A percentile compares a stretch with the other conserved stretches of the same genome.
phyloP scores from a whole-genome alignment of 2,113 vertebrate species.

The Cottus gobio region DNA sequence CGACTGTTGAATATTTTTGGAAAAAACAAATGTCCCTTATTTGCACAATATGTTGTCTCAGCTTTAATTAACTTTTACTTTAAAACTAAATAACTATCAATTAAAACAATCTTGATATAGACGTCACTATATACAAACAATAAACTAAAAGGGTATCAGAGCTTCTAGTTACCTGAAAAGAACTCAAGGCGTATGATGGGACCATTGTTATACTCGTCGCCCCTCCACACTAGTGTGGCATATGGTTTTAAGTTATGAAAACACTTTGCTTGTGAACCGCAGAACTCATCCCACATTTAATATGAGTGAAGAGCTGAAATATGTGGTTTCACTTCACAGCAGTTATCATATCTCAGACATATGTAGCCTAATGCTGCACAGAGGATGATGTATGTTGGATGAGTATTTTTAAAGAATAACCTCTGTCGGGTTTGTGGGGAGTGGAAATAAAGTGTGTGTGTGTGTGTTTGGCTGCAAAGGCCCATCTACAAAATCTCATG shows the following conservation, averaged over 20 bases:
- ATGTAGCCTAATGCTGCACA: conserved; percentile 14
- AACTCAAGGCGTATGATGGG: neutral
- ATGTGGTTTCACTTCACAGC: conserved; percentile 29
- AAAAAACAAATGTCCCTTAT: neutral
- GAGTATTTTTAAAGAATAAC: conserved; percentile 42
- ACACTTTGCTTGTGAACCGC: conserved; percentile 23
- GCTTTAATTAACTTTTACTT: neutral
- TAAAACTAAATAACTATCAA: neutral
- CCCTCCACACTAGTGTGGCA: neutral
- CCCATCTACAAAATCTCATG: conserved; percentile 13
- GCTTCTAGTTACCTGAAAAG: neutral
- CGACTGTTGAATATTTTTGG: neutral
- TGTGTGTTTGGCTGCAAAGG: neutral
- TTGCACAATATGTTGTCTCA: neutral
- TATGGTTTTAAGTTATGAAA: conserved; percentile 16
- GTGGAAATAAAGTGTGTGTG: conserved; percentile 59
- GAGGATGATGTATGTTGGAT: conserved; percentile 45
- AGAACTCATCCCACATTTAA: conserved; percentile 6
- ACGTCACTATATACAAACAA: neutral
- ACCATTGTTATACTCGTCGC: neutral
- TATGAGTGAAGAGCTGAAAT: conserved; percentile 3
- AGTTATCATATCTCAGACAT: conserved; percentile 15
- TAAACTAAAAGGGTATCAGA: neutral
- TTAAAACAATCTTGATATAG: neutral
- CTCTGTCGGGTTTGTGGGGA: conserved; percentile 28